These are phyloP conservation scores for Spodoptera frugiperda DNA, from an alignment of 1,140 invertebrate genomes.

Conservation along the genomic window DNA sequence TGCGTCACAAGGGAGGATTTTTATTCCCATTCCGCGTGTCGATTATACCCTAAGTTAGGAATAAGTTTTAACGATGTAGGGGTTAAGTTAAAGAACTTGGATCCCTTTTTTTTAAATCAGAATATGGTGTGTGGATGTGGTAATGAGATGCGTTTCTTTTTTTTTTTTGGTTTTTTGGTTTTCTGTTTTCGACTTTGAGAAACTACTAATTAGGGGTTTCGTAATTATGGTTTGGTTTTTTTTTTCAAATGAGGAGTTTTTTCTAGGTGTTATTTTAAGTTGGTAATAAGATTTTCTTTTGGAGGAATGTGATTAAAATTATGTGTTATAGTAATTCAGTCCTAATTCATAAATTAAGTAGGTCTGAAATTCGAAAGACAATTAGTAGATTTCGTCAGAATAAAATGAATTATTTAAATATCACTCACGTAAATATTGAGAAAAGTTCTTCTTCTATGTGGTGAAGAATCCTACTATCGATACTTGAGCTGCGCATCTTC, in stretches of 20 bases:
- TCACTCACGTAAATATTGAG: too few relatives aligned
- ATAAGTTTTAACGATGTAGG: slow-evolving; percentile 37
- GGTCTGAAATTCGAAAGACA: too few relatives aligned
- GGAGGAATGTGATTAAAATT: too few relatives aligned
- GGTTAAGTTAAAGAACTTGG: not conserved
- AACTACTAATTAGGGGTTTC: not conserved
- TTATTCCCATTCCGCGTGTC: slow-evolving; percentile 54
- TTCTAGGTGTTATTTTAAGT: not conserved
- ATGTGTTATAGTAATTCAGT: too few relatives aligned
- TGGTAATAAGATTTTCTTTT: not conserved
- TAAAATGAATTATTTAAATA: too few relatives aligned
- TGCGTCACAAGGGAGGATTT: slow-evolving; percentile 66
- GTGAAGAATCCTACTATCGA: too few relatives aligned
- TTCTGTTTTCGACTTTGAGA: not conserved
- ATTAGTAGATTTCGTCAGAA: too few relatives aligned
- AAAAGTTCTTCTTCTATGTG: too few relatives aligned
- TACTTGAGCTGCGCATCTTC: too few relatives aligned
- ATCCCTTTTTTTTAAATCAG: not conserved
- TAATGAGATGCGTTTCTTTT: not conserved
- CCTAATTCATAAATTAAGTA: too few relatives aligned
- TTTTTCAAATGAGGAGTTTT: not conserved
- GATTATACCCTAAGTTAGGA: slow-evolving; percentile 21
- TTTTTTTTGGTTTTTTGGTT: not conserved
- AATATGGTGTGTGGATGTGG: not conserved
- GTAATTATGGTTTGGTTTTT: slow-evolving; percentile 1